Conservation (phyloP, 1,140 invertebrate genomes). For the Tetramorium parvispinum region DNA sequence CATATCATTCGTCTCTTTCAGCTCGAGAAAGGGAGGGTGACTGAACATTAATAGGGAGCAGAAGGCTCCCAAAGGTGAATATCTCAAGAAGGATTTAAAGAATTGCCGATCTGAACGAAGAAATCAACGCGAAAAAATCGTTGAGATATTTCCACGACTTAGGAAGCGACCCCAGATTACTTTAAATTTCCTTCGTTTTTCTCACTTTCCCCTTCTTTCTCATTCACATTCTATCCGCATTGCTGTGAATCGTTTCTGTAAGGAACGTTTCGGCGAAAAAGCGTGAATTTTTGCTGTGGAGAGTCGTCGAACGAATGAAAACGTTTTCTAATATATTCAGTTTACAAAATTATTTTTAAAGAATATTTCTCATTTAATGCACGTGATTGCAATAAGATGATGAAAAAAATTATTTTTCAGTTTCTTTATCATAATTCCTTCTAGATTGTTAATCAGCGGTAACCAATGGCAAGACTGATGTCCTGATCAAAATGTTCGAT, state of each 20-base stretch:
- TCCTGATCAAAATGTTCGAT: neutral
- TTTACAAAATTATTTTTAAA: too few species aligned
- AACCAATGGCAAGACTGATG: neutral
- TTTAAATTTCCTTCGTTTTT: slow-evolving; percentile 41
- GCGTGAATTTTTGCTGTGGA: neutral
- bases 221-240: slow-evolving; percentile 27
- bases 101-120: slow-evolving; percentile 5
- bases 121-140: slow-evolving; percentile 51
- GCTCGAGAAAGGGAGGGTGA: neutral
- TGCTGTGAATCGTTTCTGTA: neutral
- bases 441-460: neutral
- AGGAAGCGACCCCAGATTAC: slow-evolving; percentile 12
- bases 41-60: neutral
- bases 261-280: neutral
- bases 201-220: neutral
- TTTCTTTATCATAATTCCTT: neutral
- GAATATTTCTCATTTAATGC: neutral
- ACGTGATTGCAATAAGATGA: neutral
- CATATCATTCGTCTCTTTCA: neutral
- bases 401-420: neutral
- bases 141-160: slow-evolving; percentile 40
- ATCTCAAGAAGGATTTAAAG: slow-evolving; percentile 41
- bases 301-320: neutral
- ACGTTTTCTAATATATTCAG: neutral
- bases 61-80: neutral